phyloP scores from a whole-genome alignment of 2,888 invertebrate species.

The Folsomia candida region DNA sequence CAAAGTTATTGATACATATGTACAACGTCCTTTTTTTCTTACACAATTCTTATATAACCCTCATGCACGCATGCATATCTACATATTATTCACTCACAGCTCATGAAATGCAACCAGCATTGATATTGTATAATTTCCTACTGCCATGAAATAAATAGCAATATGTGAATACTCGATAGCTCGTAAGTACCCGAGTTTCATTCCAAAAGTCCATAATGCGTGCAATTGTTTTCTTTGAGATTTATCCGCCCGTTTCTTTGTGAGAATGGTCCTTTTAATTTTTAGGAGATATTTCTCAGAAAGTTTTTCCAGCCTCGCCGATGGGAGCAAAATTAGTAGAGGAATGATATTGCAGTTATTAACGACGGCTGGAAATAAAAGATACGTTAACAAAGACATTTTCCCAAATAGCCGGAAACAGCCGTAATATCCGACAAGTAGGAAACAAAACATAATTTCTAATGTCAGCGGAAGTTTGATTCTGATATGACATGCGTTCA shows the following conservation, averaged over 20 bases:
- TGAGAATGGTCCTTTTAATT: neutral
- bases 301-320: neutral
- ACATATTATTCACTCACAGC: too few relatives aligned
- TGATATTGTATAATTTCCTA: neutral
- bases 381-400: neutral
- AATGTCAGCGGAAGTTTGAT: neutral
- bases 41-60: too few relatives aligned
- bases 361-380: neutral
- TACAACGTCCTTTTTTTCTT: too few relatives aligned
- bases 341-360: neutral
- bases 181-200: neutral
- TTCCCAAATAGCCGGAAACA: neutral
- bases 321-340: neutral
- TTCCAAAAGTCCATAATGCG: neutral
- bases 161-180: neutral
- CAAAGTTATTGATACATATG: too few relatives aligned
- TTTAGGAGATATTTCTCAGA: neutral
- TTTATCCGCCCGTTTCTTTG: neutral
- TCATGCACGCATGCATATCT: too few relatives aligned
- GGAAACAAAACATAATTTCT: neutral
- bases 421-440: neutral
- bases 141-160: neutral
- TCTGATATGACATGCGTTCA: neutral
- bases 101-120: neutral
- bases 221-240: neutral